These are phyloP conservation scores for Styela plicata DNA, from an alignment of 23 tunicate genomes.

Conservation along the genomic window DNA sequence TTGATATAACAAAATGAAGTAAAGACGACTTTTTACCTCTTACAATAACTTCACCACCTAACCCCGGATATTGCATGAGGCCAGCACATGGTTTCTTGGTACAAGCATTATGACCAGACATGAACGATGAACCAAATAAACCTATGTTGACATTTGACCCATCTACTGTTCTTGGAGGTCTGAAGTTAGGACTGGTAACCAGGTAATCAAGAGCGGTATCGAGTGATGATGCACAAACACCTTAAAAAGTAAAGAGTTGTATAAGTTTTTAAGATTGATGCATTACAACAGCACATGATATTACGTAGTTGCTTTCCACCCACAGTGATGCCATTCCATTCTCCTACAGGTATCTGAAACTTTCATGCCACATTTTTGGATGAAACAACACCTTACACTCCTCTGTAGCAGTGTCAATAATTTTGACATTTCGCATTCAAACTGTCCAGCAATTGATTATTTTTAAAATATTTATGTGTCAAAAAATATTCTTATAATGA, in stretches of 20 bases:
- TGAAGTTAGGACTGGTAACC: slow-evolving; percentile 11
- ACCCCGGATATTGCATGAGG: slow-evolving; percentile 38
- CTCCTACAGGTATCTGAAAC: too few species aligned
- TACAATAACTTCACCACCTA: slow-evolving; percentile 30
- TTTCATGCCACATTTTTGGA: too few species aligned
- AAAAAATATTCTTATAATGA: too few species aligned
- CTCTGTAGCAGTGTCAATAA: too few species aligned
- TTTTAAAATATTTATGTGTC: too few species aligned
- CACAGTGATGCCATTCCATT: too few species aligned
- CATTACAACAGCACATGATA: background rate
- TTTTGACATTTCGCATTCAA: too few species aligned
- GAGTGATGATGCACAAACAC: slow-evolving; percentile 27
- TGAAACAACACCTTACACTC: too few species aligned
- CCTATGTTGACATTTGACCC: slow-evolving; percentile 25
- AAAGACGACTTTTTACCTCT: too few species aligned
- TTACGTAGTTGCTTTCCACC: too few species aligned
- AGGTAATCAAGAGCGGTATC: slow-evolving; percentile 24
- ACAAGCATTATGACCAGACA: slow-evolving; percentile 42
- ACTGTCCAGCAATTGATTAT: too few species aligned
- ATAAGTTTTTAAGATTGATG: background rate
- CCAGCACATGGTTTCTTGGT: slow-evolving; percentile 47
- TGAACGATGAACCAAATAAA: slow-evolving; percentile 31
- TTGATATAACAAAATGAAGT: too few species aligned
- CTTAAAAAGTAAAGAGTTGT: slow-evolving; percentile 10
- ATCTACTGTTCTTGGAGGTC: slow-evolving; percentile 20